Evolutionary conservation across 2,888 invertebrate genomes (phyloP), one percentile per base, ranked within the genome.

Genomic region (Andricus quercusramuli): DNA sequence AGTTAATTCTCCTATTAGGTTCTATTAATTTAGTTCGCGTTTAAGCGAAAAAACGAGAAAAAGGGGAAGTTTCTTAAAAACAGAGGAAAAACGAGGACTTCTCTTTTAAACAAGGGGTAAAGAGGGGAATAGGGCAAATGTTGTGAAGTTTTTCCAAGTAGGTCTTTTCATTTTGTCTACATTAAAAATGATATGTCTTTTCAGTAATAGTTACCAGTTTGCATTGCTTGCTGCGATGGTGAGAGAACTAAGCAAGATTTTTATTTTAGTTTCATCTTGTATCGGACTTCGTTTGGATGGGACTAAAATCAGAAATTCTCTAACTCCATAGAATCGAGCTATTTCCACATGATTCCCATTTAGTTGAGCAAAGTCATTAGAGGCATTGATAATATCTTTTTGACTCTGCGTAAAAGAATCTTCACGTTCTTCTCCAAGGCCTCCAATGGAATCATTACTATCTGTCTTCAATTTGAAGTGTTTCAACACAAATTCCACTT

Each of bases 161-260:
- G 3, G 3, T 17, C 4, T 17, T 17, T 47, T 47, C 17, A 47
- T 47, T 47, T 17, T 47, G 15, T 47, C 3, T 0, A 37, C 1
- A 80, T 9, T 78, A 79, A 22, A n/a, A 51, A 25, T 64, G 37
- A 78, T 51, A 15, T 5, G 29, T 22, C 29, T 59, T 13, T 25
- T 22, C 4, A 22, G 13, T n/a, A 22, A 64, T 78, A 86, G 91
- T 91, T 91, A 95, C 95, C 97, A 97, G 89, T 95, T 95, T 17
- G 96, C 95, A 93, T 98, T 98, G 79, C 95, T 96, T 62, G 96
- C 94, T 6, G 98, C 97, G 83, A 99, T 96, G 83, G 96, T 96
- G 77, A 96, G 94, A 82, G 97, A 98, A 93, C 97, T 98, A 90
- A 96, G 94, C 56, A 96, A 94, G 83, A 97, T 94, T 93, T 97